A percentile compares a stretch with the other conserved stretches of the same genome.
Evolutionary conservation across 2,113 vertebrate genomes (phyloP).

Genomic region (Ascaphus truei): DNA sequence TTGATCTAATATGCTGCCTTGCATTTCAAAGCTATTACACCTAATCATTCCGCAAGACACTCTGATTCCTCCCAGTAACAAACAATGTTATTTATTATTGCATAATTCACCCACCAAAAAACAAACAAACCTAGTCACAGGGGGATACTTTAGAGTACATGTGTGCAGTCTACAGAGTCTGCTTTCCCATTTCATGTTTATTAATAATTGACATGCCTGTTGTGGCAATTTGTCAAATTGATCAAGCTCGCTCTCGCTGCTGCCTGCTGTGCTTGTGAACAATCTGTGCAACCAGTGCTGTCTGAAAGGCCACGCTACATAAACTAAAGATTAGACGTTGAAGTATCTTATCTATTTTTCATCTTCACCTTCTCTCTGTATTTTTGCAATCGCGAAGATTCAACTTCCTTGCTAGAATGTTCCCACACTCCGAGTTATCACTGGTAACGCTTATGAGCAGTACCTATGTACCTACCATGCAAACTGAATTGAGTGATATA

Average conservation of each 20-base stretch:
- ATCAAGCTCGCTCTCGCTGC: constrained; percentile 25
- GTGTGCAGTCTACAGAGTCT: constrained; percentile 37
- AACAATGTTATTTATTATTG: neutral
- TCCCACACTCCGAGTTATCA: too few species aligned
- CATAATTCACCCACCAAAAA: accelerated
- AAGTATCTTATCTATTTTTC: neutral
- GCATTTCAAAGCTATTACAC: too few species aligned
- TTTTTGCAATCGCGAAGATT: too few species aligned
- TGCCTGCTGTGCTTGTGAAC: neutral
- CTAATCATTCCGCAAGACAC: neutral
- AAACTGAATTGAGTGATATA: too few species aligned
- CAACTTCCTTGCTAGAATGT: too few species aligned
- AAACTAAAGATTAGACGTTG: neutral
- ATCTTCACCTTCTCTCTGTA: too few species aligned
- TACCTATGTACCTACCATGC: too few species aligned
- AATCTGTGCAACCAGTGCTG: too few species aligned
- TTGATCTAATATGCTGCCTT: too few species aligned
- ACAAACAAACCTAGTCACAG: constrained; percentile 20
- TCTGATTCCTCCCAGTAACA: neutral
- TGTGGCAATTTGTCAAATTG: constrained; percentile 41
- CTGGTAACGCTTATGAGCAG: too few species aligned
- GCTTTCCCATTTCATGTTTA: constrained; percentile 12
- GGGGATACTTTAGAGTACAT: constrained; percentile 39
- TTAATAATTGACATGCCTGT: constrained; percentile 35
- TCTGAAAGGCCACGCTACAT: neutral